These are phyloP conservation scores for Orthosia incerta DNA, from an alignment of 2,888 invertebrate genomes.

Conservation along the genomic window DNA sequence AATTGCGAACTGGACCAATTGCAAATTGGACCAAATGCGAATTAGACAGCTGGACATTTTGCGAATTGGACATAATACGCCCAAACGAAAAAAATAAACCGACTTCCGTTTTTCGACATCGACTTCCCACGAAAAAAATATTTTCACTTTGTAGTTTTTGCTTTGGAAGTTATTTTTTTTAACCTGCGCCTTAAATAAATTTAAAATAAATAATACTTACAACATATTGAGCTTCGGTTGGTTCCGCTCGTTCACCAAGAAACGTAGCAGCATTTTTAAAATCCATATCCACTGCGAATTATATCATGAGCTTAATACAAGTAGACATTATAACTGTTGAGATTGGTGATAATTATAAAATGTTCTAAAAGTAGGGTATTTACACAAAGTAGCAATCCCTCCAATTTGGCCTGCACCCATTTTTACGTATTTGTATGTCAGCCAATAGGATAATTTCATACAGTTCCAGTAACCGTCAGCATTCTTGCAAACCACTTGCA, in stretches of 20 bases:
- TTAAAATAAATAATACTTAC: slow-evolving; percentile 70
- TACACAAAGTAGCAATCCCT: slow-evolving; percentile 78
- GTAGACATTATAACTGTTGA: neutral
- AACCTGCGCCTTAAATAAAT: no score
- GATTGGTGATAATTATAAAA: neutral
- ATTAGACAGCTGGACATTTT: no score
- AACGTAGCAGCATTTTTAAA: slow-evolving; percentile 84
- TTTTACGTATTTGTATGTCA: slow-evolving; percentile 37
- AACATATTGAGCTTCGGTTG: slow-evolving; percentile 80
- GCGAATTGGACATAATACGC: no score
- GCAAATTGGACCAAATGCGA: no score
- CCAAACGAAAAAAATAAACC: no score
- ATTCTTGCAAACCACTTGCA: neutral
- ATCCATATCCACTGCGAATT: slow-evolving; percentile 83
- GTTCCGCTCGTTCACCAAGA: slow-evolving; percentile 72
- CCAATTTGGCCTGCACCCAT: slow-evolving; percentile 83
- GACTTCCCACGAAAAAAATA: no score
- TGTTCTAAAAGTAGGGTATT: slow-evolving; percentile 33
- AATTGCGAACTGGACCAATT: no score
- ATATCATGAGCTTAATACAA: neutral
- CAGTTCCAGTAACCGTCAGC: neutral
- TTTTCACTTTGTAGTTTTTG: no score
- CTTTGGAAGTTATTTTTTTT: no score
- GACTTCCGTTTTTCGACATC: no score
- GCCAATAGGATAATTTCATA: slow-evolving; percentile 5